Evolutionary conservation across 2,797 vertebrate genomes (phyloP).

Genomic region (Linurgus olivaceus): DNA sequence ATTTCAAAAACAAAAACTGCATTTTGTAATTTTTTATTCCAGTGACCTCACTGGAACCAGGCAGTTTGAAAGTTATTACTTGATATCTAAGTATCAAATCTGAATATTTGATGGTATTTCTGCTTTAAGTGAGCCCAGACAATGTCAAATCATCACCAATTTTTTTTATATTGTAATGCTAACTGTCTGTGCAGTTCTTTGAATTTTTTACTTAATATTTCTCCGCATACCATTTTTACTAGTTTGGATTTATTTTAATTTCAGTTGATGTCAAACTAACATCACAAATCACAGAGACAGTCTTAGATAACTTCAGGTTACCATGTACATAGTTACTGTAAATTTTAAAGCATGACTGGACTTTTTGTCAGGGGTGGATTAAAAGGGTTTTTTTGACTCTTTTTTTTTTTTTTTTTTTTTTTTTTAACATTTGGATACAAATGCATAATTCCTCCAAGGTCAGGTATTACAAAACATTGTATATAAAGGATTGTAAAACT

Average conservation of each 20-base stretch:
- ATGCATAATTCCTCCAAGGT: not conserved
- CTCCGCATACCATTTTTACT: not conserved
- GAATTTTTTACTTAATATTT: not conserved
- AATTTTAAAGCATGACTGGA: not conserved
- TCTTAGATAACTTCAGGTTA: not conserved
- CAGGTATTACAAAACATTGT: not conserved
- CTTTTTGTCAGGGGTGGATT: not conserved
- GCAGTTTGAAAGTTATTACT: not conserved
- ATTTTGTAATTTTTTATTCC: not conserved
- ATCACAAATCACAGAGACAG: not conserved
- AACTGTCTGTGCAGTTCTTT: not conserved
- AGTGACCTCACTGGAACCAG: not conserved
- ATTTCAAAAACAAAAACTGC: not conserved
- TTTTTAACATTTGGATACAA: not conserved
- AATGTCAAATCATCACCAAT: not conserved
- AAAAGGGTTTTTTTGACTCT: not conserved
- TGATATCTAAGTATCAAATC: not conserved
- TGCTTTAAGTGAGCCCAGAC: not conserved
- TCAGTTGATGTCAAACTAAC: not conserved
- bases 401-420: not conserved
- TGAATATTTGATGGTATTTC: not conserved
- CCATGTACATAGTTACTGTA: not conserved
- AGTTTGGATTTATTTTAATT: not conserved
- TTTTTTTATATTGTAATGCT: not conserved
- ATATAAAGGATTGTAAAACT: not conserved